These are phyloP conservation scores for Eulemur mongoz DNA, from an alignment of 2,797 vertebrate genomes.

Conservation along the genomic window DNA sequence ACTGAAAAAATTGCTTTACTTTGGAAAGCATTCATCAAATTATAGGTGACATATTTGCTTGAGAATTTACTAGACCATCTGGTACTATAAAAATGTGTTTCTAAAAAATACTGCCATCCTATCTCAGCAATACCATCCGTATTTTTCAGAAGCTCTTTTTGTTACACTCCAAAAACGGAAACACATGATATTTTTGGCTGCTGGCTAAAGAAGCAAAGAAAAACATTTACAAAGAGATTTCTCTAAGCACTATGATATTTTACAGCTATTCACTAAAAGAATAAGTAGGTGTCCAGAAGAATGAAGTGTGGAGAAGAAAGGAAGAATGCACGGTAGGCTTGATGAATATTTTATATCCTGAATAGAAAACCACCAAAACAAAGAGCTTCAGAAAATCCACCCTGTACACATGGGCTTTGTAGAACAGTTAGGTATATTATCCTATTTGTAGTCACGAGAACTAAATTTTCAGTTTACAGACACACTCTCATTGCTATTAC, in stretches of 20 bases:
- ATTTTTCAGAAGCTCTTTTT: conserved; percentile 70
- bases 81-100: conserved; percentile 69
- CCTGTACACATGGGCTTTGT: neutral
- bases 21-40: conserved; percentile 79
- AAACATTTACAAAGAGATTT: conserved; percentile 67
- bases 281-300: conserved; percentile 50
- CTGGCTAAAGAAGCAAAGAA: conserved; percentile 56
- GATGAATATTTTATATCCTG: conserved; percentile 22
- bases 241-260: conserved; percentile 50
- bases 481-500: neutral
- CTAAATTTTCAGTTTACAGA: conserved; percentile 1
- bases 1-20: conserved; percentile 74
- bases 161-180: conserved; percentile 62
- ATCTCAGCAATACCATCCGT: conserved; percentile 49
- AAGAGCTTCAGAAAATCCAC: neutral
- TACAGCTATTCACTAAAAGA: conserved; percentile 63
- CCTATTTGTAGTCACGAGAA: neutral
- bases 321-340: neutral
- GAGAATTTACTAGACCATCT: conserved; percentile 79
- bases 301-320: conserved; percentile 32
- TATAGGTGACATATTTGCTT: conserved; percentile 78
- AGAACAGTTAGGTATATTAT: neutral
- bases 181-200: conserved; percentile 65
- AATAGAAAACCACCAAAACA: conserved; percentile 35
- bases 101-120: conserved; percentile 70